These are phyloP conservation scores for Berghia stephanieae DNA, from an alignment of 1,140 invertebrate species.

Conservation along the genomic window DNA sequence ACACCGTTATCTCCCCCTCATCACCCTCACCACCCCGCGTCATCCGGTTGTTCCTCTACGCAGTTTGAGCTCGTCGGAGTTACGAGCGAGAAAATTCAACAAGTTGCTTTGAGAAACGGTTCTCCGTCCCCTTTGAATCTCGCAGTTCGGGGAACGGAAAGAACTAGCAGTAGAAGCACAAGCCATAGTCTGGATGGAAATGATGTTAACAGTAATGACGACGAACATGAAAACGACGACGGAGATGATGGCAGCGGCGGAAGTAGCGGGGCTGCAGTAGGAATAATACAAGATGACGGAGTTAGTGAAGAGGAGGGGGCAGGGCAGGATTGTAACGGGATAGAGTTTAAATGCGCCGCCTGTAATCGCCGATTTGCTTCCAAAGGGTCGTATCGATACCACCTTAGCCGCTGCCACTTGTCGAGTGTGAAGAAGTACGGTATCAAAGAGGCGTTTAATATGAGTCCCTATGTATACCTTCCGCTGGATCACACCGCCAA, in stretches of 20 bases:
- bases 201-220: constrained; percentile 32
- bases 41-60: too few relatives aligned
- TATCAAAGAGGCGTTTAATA: constrained; percentile 87
- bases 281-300: constrained; percentile 46
- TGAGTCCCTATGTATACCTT: constrained; percentile 63
- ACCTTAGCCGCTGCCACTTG: constrained; percentile 95
- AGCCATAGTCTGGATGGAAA: constrained; percentile 43
- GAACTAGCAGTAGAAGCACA: too few relatives aligned
- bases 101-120: too few relatives aligned
- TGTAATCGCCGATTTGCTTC: constrained; percentile 96
- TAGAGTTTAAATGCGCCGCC: constrained; percentile 83
- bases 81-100: too few relatives aligned
- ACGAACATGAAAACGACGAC: constrained; percentile 14
- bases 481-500: constrained; percentile 62
- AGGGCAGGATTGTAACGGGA: constrained; percentile 47
- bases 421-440: constrained; percentile 59
- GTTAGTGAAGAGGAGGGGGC: constrained; percentile 32
- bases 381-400: constrained; percentile 95
- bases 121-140: too few relatives aligned
- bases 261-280: too few relatives aligned
- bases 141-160: too few relatives aligned
- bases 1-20: constrained; percentile 38
- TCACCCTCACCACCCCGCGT: constrained; percentile 53
- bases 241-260: constrained; percentile 36
- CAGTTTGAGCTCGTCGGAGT: too few relatives aligned